A percentile compares a stretch with the other conserved stretches of the same genome.
Conservation (phyloP, 2,113 vertebrate genomes). For the Strix uralensis region DNA sequence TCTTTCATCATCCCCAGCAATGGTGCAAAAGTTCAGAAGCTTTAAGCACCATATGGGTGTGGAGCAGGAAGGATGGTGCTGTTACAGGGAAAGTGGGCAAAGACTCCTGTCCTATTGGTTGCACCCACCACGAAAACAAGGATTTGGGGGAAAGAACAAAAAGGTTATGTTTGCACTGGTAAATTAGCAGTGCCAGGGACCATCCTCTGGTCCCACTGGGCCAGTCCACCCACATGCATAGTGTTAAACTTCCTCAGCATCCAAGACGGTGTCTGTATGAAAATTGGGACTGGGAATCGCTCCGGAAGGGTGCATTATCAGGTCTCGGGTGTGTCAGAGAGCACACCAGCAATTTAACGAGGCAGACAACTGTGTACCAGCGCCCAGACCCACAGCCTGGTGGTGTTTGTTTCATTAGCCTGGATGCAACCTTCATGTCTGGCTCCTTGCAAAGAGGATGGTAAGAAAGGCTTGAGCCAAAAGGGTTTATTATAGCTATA, state of each 20-base stretch:
- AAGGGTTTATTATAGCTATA: not conserved
- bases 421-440: not conserved
- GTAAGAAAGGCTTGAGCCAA: not conserved
- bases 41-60: not conserved
- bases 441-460: not conserved
- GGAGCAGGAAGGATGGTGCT: not conserved
- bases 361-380: not conserved
- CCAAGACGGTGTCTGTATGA: rapidly evolving
- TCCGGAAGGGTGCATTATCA: not conserved
- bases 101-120: not conserved
- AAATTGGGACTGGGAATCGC: not conserved
- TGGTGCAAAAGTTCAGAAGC: not conserved
- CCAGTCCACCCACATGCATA: not conserved
- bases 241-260: not conserved
- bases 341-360: not conserved
- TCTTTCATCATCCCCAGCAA: not conserved
- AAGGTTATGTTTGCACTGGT: not conserved
- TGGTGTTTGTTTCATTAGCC: not conserved
- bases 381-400: not conserved
- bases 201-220: too few species aligned
- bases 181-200: not conserved
- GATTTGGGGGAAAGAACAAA: not conserved
- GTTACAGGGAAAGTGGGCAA: not conserved
- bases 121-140: rapidly evolving
- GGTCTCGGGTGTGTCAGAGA: not conserved